phyloP scores from a whole-genome alignment of 2,113 vertebrate genomes.

The Hippocampus zosterae region DNA sequence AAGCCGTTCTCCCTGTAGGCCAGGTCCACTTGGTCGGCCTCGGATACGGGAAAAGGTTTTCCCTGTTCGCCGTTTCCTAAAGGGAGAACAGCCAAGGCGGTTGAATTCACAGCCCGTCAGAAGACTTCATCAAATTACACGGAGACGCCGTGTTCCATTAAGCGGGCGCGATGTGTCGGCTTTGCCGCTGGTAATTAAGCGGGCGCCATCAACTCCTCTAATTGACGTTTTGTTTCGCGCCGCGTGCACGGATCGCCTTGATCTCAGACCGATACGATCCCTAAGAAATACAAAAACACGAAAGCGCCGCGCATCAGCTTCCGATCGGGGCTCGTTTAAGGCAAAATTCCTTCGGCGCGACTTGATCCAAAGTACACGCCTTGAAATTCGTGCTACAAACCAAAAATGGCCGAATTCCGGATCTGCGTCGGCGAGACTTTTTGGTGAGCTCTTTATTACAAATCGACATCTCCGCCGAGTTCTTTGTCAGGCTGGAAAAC shows the following conservation, averaged over 20 bases:
- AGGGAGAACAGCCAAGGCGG: not conserved
- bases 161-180: constrained; percentile 31
- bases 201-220: constrained; percentile 35
- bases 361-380: too few species aligned
- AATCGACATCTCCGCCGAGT: too few species aligned
- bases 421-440: too few species aligned
- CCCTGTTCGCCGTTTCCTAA: constrained; percentile 94
- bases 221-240: constrained; percentile 10
- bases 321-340: too few species aligned
- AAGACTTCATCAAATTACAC: constrained; percentile 28
- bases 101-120: constrained; percentile 8
- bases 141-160: constrained; percentile 33
- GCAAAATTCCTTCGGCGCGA: too few species aligned
- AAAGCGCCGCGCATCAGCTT: too few species aligned
- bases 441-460: too few species aligned
- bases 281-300: not conserved
- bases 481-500: too few species aligned
- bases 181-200: constrained; percentile 40
- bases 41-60: constrained; percentile 83
- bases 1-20: constrained; percentile 98
- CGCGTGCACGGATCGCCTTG: not conserved
- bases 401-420: too few species aligned
- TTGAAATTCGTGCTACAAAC: too few species aligned
- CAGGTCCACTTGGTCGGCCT: constrained; percentile 85
- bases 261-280: not conserved